Conservation (phyloP, 2,797 vertebrate genomes). For the Poliocrania exsul region DNA sequence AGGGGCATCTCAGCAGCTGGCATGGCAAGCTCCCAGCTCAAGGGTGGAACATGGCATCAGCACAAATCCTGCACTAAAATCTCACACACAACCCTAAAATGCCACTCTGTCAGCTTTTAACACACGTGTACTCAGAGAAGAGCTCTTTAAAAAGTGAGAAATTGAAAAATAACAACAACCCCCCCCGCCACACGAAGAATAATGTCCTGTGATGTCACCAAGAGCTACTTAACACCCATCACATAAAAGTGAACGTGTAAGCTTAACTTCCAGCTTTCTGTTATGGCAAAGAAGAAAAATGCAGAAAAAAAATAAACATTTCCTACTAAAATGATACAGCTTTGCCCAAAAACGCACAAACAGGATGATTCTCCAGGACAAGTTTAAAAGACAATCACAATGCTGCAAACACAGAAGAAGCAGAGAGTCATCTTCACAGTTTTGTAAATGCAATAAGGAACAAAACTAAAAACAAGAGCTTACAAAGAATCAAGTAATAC, state of each 20-base stretch:
- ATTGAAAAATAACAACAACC: not conserved
- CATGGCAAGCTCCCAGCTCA: not conserved
- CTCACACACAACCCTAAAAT: not conserved
- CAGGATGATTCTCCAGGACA: rapidly evolving
- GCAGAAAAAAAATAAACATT: not conserved
- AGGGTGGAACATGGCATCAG: rapidly evolving
- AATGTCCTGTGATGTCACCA: not conserved
- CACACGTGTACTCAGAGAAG: not conserved
- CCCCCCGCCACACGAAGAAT: not conserved
- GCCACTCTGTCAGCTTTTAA: not conserved
- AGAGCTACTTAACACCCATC: not conserved
- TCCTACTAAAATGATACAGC: not conserved
- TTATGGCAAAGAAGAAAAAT: not conserved
- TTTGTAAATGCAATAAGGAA: not conserved
- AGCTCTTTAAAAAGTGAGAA: not conserved
- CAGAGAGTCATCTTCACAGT: not conserved
- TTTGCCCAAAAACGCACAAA: not conserved
- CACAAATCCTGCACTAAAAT: not conserved
- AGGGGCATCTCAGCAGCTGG: not conserved
- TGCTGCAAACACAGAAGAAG: not conserved
- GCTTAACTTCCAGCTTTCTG: not conserved
- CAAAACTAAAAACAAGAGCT: not conserved
- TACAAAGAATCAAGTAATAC: not conserved
- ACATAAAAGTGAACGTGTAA: rapidly evolving
- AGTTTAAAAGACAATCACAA: not conserved